These are phyloP conservation scores for Tenebrio molitor DNA, from an alignment of 1,140 invertebrate species.

Conservation along the genomic window DNA sequence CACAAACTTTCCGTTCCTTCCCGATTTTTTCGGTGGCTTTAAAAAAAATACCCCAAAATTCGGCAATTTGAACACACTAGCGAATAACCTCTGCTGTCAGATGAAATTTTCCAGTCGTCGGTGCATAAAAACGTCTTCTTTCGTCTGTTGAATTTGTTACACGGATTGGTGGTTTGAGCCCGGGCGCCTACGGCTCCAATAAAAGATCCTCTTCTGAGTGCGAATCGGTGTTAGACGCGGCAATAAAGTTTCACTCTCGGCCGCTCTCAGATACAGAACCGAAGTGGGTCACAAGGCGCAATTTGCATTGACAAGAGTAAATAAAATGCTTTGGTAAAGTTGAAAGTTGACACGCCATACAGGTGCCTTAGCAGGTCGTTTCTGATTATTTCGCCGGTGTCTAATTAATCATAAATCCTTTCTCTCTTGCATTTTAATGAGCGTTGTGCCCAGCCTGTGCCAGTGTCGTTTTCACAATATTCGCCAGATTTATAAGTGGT, in stretches of 20 bases:
- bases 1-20: background rate
- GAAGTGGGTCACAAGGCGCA: constrained; percentile 32
- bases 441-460: background rate
- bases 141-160: background rate
- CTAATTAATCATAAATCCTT: constrained; percentile 41
- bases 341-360: constrained; percentile 33
- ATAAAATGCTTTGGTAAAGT: constrained; percentile 37
- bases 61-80: no score
- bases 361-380: constrained; percentile 36
- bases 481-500: background rate
- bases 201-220: constrained; percentile 17
- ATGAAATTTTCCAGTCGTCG: constrained; percentile 6
- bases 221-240: constrained; percentile 23
- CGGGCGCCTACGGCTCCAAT: constrained; percentile 19
- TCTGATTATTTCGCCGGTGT: constrained; percentile 22
- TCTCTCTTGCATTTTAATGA: constrained; percentile 31
- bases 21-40: no score
- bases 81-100: no score
- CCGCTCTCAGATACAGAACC: constrained; percentile 1
- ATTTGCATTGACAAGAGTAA: constrained; percentile 39
- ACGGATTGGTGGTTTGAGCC: background rate
- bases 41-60: no score
- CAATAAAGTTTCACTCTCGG: constrained; percentile 20
- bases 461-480: constrained; percentile 22
- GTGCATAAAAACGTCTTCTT: background rate